phyloP scores from a whole-genome alignment of 2,797 vertebrate species.

The Crax fasciolata region DNA sequence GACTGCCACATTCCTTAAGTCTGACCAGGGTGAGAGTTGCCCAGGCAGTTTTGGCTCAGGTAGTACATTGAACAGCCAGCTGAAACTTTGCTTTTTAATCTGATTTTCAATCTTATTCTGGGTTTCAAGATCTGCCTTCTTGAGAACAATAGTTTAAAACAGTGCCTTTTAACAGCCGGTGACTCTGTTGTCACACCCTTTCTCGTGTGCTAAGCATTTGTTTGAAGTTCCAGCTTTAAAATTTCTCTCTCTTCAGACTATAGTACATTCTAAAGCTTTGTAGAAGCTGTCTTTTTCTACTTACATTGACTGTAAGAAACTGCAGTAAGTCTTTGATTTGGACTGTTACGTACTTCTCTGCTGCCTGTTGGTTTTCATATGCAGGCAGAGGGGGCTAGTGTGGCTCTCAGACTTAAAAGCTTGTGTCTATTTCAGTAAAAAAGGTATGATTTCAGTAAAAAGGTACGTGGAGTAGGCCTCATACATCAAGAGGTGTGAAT shows the following conservation, averaged over 20 bases:
- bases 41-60: not conserved
- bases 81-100: not conserved
- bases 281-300: not conserved
- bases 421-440: not conserved
- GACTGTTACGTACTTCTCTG: not conserved
- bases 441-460: not conserved
- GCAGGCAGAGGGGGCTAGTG: not conserved
- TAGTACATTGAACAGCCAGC: not conserved
- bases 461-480: not conserved
- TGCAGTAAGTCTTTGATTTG: not conserved
- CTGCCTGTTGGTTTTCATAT: not conserved
- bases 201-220: not conserved
- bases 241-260: not conserved
- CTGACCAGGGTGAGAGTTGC: not conserved
- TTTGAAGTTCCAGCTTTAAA: not conserved
- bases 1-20: not conserved
- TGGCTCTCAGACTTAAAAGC: not conserved
- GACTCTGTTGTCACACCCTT: rapidly evolving
- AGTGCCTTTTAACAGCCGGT: not conserved
- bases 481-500: not conserved
- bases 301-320: not conserved
- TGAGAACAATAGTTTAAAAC: not conserved
- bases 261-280: not conserved
- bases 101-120: not conserved
- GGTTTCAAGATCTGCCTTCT: not conserved